A percentile compares a stretch with the other conserved stretches of the same genome.
phyloP scores from a whole-genome alignment of 2,113 vertebrate genomes.

The Hylia prasina region DNA sequence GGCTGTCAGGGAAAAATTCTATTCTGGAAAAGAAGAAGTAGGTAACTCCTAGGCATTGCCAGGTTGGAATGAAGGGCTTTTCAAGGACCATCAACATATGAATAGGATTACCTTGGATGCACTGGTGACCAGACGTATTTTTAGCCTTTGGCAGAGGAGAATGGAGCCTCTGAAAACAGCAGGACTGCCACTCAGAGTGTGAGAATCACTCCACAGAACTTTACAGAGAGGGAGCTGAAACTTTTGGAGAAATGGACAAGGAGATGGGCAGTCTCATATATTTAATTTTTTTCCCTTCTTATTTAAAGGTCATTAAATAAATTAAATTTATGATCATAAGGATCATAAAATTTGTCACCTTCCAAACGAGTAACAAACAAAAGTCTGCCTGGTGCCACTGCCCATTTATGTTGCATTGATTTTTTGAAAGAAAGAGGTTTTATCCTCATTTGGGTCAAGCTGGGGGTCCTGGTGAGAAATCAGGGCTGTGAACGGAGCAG shows the following conservation, averaged over 20 bases:
- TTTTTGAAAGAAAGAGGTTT: neutral
- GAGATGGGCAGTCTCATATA: neutral
- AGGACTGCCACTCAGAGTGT: neutral
- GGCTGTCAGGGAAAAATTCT: neutral
- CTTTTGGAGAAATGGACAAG: neutral
- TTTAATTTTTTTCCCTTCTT: neutral
- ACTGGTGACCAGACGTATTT: conserved; percentile 42
- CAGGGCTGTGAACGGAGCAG: neutral
- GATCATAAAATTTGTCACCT: neutral
- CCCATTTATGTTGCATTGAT: neutral
- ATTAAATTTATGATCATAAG: neutral
- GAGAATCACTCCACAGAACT: neutral
- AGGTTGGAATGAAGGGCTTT: conserved; percentile 23
- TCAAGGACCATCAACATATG: conserved; percentile 17
- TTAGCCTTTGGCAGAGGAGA: conserved; percentile 12
- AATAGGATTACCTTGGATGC: conserved; percentile 47
- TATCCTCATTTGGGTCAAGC: neutral
- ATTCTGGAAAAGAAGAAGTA: neutral
- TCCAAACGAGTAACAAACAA: neutral
- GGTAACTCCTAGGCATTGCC: neutral
- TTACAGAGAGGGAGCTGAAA: neutral
- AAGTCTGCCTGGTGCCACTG: neutral
- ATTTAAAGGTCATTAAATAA: neutral
- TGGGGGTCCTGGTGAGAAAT: neutral
- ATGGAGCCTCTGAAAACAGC: neutral